phyloP scores from a whole-genome alignment of 2,888 invertebrate species.

The Spodoptera exigua region DNA sequence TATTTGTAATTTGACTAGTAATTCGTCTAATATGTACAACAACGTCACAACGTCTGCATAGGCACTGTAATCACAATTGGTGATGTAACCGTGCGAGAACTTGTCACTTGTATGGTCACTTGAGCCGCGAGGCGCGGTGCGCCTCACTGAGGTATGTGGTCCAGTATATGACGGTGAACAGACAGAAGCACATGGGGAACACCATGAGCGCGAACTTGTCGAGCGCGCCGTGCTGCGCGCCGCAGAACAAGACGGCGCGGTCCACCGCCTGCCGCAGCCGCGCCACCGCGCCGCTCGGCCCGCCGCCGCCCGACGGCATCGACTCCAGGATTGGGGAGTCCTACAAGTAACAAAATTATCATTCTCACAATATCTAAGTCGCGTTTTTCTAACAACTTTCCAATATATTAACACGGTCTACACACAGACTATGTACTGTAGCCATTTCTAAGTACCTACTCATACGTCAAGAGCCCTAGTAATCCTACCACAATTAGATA shows the following conservation, averaged over 20 bases:
- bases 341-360: conserved; percentile 63
- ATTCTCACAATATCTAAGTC: conserved; percentile 28
- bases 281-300: conserved; percentile 68
- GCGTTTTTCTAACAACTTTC: not conserved
- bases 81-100: conserved; percentile 41
- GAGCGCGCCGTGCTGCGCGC: conserved; percentile 89
- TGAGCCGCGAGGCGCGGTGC: conserved; percentile 72
- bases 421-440: conserved; percentile 37
- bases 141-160: conserved; percentile 90
- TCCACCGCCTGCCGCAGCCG: conserved; percentile 83
- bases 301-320: conserved; percentile 72
- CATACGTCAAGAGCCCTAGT: not conserved
- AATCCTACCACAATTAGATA: conserved; percentile 26
- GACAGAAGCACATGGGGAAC: conserved; percentile 89
- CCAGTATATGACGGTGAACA: conserved; percentile 90
- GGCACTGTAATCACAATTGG: conserved; percentile 68
- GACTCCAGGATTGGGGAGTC: conserved; percentile 85
- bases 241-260: conserved; percentile 90
- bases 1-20: conserved; percentile 78
- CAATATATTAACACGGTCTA: conserved; percentile 32
- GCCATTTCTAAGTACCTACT: conserved; percentile 38
- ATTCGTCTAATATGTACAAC: conserved; percentile 81
- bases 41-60: conserved; percentile 62
- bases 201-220: conserved; percentile 90
- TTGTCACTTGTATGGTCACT: conserved; percentile 49